A percentile compares a stretch with the other conserved stretches of the same genome.
phyloP scores from a whole-genome alignment of 2,888 invertebrate species.

The Dynastes maya region DNA sequence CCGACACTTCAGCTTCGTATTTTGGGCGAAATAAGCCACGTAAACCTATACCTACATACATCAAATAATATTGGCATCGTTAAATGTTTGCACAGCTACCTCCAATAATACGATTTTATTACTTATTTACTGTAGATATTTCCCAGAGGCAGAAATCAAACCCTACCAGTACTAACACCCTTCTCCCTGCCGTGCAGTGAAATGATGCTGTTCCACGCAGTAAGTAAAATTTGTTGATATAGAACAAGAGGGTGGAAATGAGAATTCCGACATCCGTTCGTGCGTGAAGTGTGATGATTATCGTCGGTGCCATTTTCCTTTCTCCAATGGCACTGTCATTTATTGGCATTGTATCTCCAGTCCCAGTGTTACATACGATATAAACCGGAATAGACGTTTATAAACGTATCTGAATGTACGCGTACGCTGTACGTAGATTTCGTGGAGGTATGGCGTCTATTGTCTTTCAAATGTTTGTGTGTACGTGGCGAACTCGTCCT shows the following conservation, averaged over 20 bases:
- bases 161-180: not conserved
- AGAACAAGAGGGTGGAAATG: constrained; percentile 17
- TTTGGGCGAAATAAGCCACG: no score
- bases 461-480: no score
- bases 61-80: not conserved
- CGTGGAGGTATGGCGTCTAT: no score
- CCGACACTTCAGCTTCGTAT: no score
- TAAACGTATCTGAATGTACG: no score
- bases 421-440: no score
- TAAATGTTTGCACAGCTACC: not conserved
- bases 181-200: not conserved
- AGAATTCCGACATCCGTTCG: constrained; percentile 16
- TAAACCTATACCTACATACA: no score
- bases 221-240: constrained; percentile 11
- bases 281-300: constrained; percentile 14
- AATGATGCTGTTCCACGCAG: not conserved
- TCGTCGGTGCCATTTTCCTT: not conserved
- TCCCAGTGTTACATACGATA: not conserved
- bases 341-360: constrained; percentile 15
- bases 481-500: no score
- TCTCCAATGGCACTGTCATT: not conserved
- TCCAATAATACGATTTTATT: not conserved
- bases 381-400: not conserved
- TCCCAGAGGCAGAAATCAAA: not conserved
- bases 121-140: not conserved